A percentile compares a stretch with the other conserved stretches of the same genome.
Evolutionary conservation across 53 echinoderm and acorn worm genomes (phyloP).

Genomic region (Paelopatides confundens): DNA sequence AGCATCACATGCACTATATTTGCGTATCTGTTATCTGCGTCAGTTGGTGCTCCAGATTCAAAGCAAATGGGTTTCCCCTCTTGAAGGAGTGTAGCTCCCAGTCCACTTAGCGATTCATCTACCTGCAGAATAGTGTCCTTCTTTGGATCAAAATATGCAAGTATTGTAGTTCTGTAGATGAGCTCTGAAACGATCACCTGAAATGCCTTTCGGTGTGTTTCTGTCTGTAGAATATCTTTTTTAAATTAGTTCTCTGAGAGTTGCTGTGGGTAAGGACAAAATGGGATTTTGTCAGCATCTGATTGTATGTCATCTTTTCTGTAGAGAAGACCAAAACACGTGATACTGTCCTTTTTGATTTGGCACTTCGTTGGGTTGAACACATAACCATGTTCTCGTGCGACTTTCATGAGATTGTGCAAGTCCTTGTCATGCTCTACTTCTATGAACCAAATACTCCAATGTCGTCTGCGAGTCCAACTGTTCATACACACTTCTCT

Average conservation of each 20-base stretch:
- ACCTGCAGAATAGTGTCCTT: slow-evolving; percentile 64
- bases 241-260: slow-evolving; percentile 1
- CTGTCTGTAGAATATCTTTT: too few relatives aligned
- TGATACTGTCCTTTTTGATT: slow-evolving; percentile 45
- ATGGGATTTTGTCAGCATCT: background rate
- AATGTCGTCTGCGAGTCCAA: slow-evolving; percentile 70
- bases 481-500: slow-evolving; percentile 67
- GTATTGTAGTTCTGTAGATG: slow-evolving; percentile 10
- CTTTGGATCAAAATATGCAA: slow-evolving; percentile 71
- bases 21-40: slow-evolving; percentile 70
- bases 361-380: slow-evolving; percentile 75
- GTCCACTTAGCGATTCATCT: slow-evolving; percentile 58
- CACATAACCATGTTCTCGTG: slow-evolving; percentile 56
- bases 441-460: background rate
- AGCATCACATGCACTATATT: slow-evolving; percentile 80
- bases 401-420: slow-evolving; percentile 52
- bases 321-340: slow-evolving; percentile 46
- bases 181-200: slow-evolving; percentile 47
- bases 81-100: slow-evolving; percentile 63
- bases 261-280: background rate
- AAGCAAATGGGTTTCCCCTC: slow-evolving; percentile 57
- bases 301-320: background rate
- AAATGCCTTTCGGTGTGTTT: slow-evolving; percentile 44
- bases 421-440: slow-evolving; percentile 57
- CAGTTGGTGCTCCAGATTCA: slow-evolving; percentile 60